Percentiles rank a stretch among this genome's conserved stretches.
These are phyloP conservation scores for Drosophila buzzatii DNA, from an alignment of 2,888 invertebrate species.

Conservation along the genomic window DNA sequence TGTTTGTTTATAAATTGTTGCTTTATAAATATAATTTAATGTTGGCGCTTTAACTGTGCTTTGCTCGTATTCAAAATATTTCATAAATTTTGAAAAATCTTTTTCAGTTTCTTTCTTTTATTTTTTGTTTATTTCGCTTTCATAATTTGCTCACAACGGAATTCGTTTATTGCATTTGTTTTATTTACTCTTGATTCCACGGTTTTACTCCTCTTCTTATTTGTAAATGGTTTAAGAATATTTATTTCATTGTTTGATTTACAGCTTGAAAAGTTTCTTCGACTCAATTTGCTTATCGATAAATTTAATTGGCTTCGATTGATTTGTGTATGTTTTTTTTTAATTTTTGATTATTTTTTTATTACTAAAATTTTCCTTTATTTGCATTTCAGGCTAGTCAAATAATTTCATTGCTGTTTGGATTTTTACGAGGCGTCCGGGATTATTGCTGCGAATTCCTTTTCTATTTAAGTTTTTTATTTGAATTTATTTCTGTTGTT, in stretches of 20 bases:
- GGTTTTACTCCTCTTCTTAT: neutral
- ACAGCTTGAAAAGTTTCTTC: constrained; percentile 16
- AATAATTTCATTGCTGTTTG: constrained; percentile 14
- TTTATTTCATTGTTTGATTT: constrained; percentile 18
- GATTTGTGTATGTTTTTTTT: neutral
- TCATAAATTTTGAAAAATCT: constrained; percentile 17
- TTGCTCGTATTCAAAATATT: constrained; percentile 19
- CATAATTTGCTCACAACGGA: constrained; percentile 32
- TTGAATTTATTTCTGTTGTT: neutral
- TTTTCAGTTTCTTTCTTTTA: constrained; percentile 21
- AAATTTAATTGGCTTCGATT: constrained; percentile 10
- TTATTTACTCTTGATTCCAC: neutral
- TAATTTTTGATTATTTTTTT: neutral
- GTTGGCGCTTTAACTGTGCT: constrained; percentile 1
- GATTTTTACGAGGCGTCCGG: constrained; percentile 4
- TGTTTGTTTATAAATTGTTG: constrained; percentile 16
- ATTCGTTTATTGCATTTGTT: constrained; percentile 21
- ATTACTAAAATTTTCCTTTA: neutral
- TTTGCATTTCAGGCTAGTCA: neutral
- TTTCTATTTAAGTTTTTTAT: neutral
- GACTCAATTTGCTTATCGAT: constrained; percentile 24
- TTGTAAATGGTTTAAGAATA: neutral
- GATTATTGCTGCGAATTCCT: constrained; percentile 4
- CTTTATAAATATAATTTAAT: constrained; percentile 5
- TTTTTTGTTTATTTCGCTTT: constrained; percentile 39